These are phyloP conservation scores for Clarias pachynema DNA, from an alignment of 2,797 vertebrate species.

Conservation along the genomic window DNA sequence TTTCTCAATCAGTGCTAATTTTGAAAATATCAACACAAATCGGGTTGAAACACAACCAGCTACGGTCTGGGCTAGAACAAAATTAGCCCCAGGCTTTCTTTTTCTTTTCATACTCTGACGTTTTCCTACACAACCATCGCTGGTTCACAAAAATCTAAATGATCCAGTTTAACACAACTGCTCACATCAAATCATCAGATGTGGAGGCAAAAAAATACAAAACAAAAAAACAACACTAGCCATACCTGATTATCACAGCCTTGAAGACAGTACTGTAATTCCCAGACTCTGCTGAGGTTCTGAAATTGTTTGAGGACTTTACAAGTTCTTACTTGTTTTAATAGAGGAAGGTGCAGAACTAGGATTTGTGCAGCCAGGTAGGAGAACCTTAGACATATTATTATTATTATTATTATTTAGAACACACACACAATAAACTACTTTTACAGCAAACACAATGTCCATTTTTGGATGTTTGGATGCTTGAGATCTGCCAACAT, in stretches of 20 bases:
- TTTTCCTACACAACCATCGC: not conserved
- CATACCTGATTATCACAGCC: not conserved
- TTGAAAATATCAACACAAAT: not conserved
- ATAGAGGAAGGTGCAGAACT: not conserved
- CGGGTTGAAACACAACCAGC: not conserved
- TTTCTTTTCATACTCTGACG: too few relatives aligned
- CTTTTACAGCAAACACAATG: not conserved
- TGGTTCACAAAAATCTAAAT: not conserved
- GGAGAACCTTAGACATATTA: not conserved
- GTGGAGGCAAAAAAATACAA: not conserved
- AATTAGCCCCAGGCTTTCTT: not conserved
- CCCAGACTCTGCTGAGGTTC: too few relatives aligned
- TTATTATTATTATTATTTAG: not conserved
- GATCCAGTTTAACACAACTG: not conserved
- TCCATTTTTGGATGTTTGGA: constrained; percentile 13
- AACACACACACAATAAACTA: too few relatives aligned
- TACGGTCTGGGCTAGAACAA: not conserved
- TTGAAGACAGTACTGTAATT: too few relatives aligned
- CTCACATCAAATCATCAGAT: not conserved
- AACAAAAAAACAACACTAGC: not conserved
- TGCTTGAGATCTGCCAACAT: constrained; percentile 61
- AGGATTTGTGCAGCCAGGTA: not conserved
- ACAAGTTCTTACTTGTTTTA: not conserved
- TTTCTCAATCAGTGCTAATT: not conserved
- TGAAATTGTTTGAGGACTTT: not conserved